These are phyloP conservation scores for Drosophila equinoxialis DNA, from an alignment of 1,140 invertebrate species.

Conservation along the genomic window DNA sequence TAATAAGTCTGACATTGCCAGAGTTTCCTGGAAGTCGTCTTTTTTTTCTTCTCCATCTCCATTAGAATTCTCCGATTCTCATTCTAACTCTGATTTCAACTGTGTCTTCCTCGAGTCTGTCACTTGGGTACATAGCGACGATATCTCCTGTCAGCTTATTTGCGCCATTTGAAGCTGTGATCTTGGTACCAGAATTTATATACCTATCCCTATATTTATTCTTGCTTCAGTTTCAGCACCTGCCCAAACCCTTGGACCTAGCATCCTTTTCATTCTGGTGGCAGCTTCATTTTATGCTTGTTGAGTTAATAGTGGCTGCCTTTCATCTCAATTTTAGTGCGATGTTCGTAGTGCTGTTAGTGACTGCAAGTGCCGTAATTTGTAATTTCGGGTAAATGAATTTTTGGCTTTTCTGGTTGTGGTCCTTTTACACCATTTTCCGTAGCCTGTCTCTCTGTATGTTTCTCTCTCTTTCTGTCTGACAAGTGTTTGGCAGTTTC, in stretches of 20 bases:
- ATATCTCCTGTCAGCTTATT: slow-evolving; percentile 75
- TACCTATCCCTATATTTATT: too few relatives aligned
- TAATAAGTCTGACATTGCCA: slow-evolving; percentile 62
- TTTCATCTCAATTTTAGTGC: slow-evolving; percentile 51
- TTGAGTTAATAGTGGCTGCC: slow-evolving; percentile 75
- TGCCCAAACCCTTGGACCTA: slow-evolving; percentile 2
- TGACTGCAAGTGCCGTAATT: slow-evolving; percentile 76
- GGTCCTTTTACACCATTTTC: slow-evolving; percentile 10
- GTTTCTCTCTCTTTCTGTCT: background rate
- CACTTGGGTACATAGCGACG: slow-evolving; percentile 56
- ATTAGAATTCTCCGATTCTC: background rate
- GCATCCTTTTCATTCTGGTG: slow-evolving; percentile 33
- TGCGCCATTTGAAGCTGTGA: slow-evolving; percentile 51
- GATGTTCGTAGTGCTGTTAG: slow-evolving; percentile 30
- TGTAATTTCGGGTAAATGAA: slow-evolving; percentile 80
- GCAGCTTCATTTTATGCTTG: slow-evolving; percentile 79
- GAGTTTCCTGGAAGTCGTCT: background rate
- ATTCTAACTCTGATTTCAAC: background rate
- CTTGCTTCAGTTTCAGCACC: background rate
- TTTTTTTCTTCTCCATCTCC: background rate
- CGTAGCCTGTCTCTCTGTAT: background rate
- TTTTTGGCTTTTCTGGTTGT: slow-evolving; percentile 66
- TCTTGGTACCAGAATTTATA: slow-evolving; percentile 28
- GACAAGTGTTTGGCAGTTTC: slow-evolving; percentile 61
- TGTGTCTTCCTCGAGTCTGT: slow-evolving; percentile 40